Base-by-base conservation (phyloP, 2,797 vertebrate species). In the Diplodus sargus region DNA sequence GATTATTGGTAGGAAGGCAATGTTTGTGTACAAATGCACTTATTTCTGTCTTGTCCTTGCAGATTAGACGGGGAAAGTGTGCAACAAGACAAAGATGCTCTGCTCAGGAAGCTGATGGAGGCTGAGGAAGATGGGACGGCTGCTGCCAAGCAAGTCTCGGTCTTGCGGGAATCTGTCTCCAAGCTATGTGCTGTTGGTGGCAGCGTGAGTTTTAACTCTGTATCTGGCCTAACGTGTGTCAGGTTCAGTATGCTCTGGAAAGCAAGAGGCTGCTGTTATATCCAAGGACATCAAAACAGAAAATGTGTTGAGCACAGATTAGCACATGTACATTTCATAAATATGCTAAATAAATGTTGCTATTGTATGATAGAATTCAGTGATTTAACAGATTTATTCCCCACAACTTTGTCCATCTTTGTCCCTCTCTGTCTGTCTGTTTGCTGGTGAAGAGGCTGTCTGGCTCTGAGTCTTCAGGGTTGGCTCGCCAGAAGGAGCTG, bases 61-160 rank as follows among this genome's bases (percentile, higher is more conserved):
- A 98, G 97, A 66, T 75, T 90, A 23, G 95, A 96, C 45, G 90
- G 91, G 16, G 96, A 96, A 52, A 89, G 89, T 66, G 70, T 94
- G 72, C 93, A 94, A 63, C 94, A 92, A 23, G 96, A 96, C 88
- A 96, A 95, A 71, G 96, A 96, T 23, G 85, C 93, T 82, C 93
- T 99, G 84, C 95, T 97, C 83, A 94, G 92, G 87, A 98, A 96
- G 65, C 91, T 98, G 77, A 93, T 92, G 6, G 96, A 98, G 60
- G 96, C 96, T 0, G 97, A 98, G 80, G 91, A 94, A 81, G 96
- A 97, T 2, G 96, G 96, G 71, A 93, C 92, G 5, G 96, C 96
- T 2, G 97, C 96, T 1, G 94, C 97, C 53, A 94, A 96, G 74
- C 96, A 98, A 81, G 96, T 97, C 43, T 94, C 95, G 2, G 94